Conservation (phyloP, 2,888 invertebrate species). For the Volucella inanis region DNA sequence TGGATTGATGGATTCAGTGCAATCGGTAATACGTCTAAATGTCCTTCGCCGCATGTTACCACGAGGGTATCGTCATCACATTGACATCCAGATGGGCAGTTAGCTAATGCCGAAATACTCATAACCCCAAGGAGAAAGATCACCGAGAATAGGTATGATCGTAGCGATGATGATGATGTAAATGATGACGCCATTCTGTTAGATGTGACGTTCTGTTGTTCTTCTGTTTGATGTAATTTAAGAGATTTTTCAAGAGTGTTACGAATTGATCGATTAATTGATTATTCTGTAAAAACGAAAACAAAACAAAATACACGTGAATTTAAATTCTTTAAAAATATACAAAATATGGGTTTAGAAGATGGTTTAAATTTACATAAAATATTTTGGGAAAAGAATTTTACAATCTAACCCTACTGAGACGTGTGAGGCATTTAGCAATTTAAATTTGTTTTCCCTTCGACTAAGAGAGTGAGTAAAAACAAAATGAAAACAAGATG, state of each 20-base stretch:
- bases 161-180: slow-evolving; percentile 67
- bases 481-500: slow-evolving; percentile 1
- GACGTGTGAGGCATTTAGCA: slow-evolving; percentile 60
- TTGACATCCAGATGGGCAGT: slow-evolving; percentile 93
- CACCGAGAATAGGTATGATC: slow-evolving; percentile 58
- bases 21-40: slow-evolving; percentile 94
- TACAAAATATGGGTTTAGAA: neutral
- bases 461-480: neutral
- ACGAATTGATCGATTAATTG: slow-evolving; percentile 34
- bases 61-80: slow-evolving; percentile 95
- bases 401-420: slow-evolving; percentile 30
- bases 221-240: slow-evolving; percentile 28
- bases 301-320: slow-evolving; percentile 30
- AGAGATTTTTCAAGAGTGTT: slow-evolving; percentile 27
- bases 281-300: slow-evolving; percentile 61
- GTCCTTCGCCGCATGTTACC: slow-evolving; percentile 93
- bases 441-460: slow-evolving; percentile 57
- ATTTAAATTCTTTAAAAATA: slow-evolving; percentile 38
- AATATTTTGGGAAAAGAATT: slow-evolving; percentile 32
- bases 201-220: neutral
- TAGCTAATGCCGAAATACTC: slow-evolving; percentile 83
- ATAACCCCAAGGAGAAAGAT: slow-evolving; percentile 68
- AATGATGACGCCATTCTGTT: slow-evolving; percentile 63
- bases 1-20: slow-evolving; percentile 95
- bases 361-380: slow-evolving; percentile 36